phyloP scores from a whole-genome alignment of 2,113 vertebrate genomes.

The Diphyllodes magnificus region DNA sequence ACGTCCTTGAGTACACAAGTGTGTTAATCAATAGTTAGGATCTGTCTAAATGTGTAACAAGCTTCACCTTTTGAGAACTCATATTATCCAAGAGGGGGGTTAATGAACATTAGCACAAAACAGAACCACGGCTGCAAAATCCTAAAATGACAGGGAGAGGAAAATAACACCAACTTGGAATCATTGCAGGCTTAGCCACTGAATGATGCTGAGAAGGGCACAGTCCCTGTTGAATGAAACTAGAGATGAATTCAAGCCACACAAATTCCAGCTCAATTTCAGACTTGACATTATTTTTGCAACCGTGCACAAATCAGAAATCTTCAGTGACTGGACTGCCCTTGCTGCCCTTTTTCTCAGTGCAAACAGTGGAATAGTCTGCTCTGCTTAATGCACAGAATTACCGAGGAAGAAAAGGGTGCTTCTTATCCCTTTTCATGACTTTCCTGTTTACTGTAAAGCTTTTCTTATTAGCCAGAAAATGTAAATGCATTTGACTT shows the following conservation, averaged over 20 bases:
- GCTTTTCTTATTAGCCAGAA: neutral
- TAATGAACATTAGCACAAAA: slow-evolving; percentile 24
- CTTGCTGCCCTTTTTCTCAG: neutral
- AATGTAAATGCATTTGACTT: neutral
- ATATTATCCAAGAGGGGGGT: neutral
- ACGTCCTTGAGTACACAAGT: neutral
- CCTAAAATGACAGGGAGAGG: neutral
- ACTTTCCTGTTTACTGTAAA: neutral
- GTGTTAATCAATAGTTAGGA: slow-evolving; percentile 9
- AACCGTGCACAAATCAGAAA: neutral
- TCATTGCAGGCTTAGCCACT: neutral
- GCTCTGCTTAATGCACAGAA: neutral
- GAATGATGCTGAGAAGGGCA: neutral
- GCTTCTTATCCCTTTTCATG: neutral
- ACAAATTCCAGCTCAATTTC: slow-evolving; percentile 14
- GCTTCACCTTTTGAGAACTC: neutral
- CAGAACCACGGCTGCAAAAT: neutral
- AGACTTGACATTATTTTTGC: slow-evolving; percentile 29
- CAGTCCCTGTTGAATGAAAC: slow-evolving; percentile 16
- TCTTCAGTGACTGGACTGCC: neutral
- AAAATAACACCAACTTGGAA: neutral
- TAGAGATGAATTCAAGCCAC: slow-evolving; percentile 10
- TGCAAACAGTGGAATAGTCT: neutral
- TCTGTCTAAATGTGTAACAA: neutral
- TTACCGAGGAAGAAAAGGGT: neutral